These are phyloP conservation scores for Hydriomena furcata DNA, from an alignment of 2,888 invertebrate genomes.

Conservation along the genomic window DNA sequence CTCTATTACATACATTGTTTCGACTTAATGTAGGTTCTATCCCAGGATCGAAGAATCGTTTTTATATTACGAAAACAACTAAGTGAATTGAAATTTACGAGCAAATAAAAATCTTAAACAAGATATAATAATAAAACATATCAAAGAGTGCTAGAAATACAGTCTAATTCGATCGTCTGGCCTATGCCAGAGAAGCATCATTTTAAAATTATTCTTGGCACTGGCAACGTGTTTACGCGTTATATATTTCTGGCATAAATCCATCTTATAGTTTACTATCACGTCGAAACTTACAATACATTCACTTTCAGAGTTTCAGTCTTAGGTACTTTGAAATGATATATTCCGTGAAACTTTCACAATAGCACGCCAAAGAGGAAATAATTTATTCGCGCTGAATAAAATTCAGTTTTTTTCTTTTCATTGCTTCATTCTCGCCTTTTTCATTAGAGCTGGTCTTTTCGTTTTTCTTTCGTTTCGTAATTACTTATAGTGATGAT, in stretches of 20 bases:
- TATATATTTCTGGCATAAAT: constrained; percentile 52
- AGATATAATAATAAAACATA: constrained; percentile 30
- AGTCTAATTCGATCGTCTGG: constrained; percentile 46
- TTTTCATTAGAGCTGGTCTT: constrained; percentile 1
- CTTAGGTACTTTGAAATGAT: constrained; percentile 1
- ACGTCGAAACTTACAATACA: constrained; percentile 42
- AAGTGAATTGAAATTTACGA: constrained; percentile 24
- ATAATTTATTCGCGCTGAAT: constrained; percentile 6
- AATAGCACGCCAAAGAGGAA: constrained; percentile 14
- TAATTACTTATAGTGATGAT: constrained; percentile 9
- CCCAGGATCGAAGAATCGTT: not conserved
- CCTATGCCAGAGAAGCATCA: constrained; percentile 37
- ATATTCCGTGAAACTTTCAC: constrained; percentile 8
- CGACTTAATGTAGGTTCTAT: no score
- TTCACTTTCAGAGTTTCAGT: constrained; percentile 32
- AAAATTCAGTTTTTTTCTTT: not conserved
- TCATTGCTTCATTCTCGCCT: constrained; percentile 1
- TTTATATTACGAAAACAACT: constrained; percentile 31
- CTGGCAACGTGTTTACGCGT: constrained; percentile 47
- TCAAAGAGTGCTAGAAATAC: constrained; percentile 41
- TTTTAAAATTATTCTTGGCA: constrained; percentile 46
- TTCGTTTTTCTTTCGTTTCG: constrained; percentile 4
- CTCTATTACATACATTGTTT: no score
- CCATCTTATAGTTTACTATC: constrained; percentile 50
- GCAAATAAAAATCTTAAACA: constrained; percentile 38